Evolutionary conservation across 2,113 vertebrate species (phyloP), one percentile per base, ranked within the genome.

Genomic region (Pithys albifrons): DNA sequence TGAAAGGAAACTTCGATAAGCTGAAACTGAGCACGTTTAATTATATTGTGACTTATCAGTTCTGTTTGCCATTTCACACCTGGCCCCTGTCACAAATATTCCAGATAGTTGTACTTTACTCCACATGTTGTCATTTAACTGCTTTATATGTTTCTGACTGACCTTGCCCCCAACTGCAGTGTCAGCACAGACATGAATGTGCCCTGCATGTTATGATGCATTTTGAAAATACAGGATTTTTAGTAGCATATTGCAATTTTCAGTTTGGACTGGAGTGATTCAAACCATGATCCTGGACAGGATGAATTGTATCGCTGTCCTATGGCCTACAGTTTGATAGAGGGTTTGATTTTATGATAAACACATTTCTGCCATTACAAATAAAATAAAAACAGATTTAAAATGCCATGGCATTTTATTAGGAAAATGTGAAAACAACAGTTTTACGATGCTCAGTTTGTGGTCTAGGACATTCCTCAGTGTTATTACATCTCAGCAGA

Each of bases 381-480:
- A 95, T 92, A 96, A 96, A 96, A 97, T 91, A 95, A 92, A 97
- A 93, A 25, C 84, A 96, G 94, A 96, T 98, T 97, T 95, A 96
- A 92, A 95, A 52, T 92, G 89, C 87, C 66, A 69, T 79, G 82
- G 69, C n/a, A 82, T 97, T 97, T 97, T 98, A 95, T 96, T 91
- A 94, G 86, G 43, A 95, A 96, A 98, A 97, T 96, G 89, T 97
- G 95, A 94, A 97, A 97, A 97, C 71, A 97, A 87, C 75, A 10
- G 66, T 97, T 97, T 97, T 94, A 96, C 2, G 51, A 90, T 28
- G 35, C 74, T 85, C 93, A 84, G 83, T 94, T 96, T 90, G 52
- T 61, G 84, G 87, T 65, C 49, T 88, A 86, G 92, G 64, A 66
- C 74, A 88, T 96, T 97, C 86, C 88, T 89, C 55, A 81, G 52